phyloP scores from a whole-genome alignment of 2,888 invertebrate genomes.

The Beris chalybata region DNA sequence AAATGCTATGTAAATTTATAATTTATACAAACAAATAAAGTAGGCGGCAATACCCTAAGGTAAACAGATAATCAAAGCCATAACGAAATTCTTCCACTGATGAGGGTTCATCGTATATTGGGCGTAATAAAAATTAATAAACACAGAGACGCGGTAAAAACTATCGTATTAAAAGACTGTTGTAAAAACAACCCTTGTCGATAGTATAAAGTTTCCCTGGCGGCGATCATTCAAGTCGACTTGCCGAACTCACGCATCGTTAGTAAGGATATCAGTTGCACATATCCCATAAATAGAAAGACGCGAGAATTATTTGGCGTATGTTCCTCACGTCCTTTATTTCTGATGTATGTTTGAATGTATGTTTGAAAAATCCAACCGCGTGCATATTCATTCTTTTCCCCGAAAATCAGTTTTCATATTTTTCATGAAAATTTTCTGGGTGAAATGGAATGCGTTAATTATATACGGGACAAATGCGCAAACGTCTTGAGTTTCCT shows the following conservation, averaged over 20 bases:
- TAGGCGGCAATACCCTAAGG: neutral
- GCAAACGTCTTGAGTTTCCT: conserved; percentile 24
- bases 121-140: conserved; percentile 23
- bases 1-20: neutral
- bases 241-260: neutral
- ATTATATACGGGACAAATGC: conserved; percentile 19
- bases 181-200: conserved; percentile 26
- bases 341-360: neutral
- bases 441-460: neutral
- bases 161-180: conserved; percentile 7
- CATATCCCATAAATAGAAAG: neutral
- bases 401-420: conserved; percentile 11
- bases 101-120: conserved; percentile 17
- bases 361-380: neutral
- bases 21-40: neutral
- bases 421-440: conserved; percentile 11
- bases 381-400: neutral
- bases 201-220: conserved; percentile 4
- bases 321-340: conserved; percentile 8
- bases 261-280: conserved; percentile 11
- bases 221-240: neutral
- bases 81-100: conserved; percentile 21
- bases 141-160: conserved; percentile 15
- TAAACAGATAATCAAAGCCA: conserved; percentile 24
- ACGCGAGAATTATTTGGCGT: neutral